Evolutionary conservation across 2,113 vertebrate genomes (phyloP).

Genomic region (Psittacus erithacus): DNA sequence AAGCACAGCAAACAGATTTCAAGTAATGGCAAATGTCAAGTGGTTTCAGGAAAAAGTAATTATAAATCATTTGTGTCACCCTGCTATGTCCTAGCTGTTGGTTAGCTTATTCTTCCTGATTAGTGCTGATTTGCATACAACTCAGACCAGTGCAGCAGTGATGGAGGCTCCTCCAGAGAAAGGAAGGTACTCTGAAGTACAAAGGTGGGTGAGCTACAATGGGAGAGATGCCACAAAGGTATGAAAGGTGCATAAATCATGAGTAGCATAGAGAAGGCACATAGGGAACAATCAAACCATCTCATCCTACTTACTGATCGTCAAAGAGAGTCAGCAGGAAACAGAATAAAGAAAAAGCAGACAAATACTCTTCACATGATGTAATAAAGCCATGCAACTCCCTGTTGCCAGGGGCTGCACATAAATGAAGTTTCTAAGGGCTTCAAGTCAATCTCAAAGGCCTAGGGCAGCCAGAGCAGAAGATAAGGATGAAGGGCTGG

Average conservation of each 20-base stretch:
- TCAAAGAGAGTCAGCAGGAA: neutral
- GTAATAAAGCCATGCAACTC: neutral
- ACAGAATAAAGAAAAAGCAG: neutral
- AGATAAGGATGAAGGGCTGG: neutral
- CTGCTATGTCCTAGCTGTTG: slow-evolving; percentile 4
- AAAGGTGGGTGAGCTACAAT: neutral
- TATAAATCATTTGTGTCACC: slow-evolving; percentile 49
- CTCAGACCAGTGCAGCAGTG: neutral
- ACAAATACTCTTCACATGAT: neutral
- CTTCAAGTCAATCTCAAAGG: neutral
- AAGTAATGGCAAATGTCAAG: slow-evolving; percentile 70
- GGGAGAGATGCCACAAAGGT: neutral
- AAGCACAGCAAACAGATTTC: slow-evolving; percentile 61
- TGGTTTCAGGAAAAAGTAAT: slow-evolving; percentile 60
- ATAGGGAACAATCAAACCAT: neutral
- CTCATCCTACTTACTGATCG: neutral
- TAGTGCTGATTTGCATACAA: slow-evolving; percentile 25
- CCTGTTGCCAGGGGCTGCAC: neutral
- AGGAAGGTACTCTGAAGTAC: neutral
- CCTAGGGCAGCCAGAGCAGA: neutral
- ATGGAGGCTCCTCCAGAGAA: neutral
- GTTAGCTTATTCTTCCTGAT: slow-evolving; percentile 31
- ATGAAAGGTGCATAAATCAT: neutral
- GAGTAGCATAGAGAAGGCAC: neutral
- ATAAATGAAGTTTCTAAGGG: neutral